Conservation (phyloP, 2,113 vertebrate species). For the Henicopernis longicauda region DNA sequence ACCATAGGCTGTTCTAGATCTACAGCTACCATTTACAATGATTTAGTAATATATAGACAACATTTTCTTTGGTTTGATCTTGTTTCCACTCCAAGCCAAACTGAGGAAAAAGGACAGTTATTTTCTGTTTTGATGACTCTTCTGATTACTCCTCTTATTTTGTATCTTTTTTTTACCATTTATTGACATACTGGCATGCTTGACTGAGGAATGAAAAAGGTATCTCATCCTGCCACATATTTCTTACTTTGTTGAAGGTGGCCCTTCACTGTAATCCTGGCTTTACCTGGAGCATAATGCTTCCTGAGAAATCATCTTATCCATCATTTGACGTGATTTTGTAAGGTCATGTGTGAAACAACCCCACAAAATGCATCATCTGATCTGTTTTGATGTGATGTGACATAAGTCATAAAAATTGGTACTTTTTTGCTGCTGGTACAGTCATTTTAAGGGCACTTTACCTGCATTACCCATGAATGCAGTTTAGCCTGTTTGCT, state of each 20-base stretch:
- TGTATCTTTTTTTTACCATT: background rate
- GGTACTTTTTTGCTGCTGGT: background rate
- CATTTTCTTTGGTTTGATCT: background rate
- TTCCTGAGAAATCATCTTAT: background rate
- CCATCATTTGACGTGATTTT: background rate
- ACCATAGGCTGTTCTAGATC: background rate
- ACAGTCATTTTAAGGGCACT: background rate
- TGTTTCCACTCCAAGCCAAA: background rate
- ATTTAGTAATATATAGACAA: background rate
- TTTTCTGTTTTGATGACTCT: background rate
- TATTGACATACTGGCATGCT: background rate
- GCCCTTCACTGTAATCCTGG: background rate
- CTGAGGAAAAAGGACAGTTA: background rate
- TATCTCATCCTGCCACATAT: background rate
- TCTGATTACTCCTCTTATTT: background rate
- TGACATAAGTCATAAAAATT: background rate
- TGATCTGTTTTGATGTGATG: background rate
- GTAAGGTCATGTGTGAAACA: background rate
- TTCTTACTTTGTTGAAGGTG: background rate
- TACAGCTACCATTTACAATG: fast-evolving
- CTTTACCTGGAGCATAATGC: background rate
- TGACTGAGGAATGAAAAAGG: background rate
- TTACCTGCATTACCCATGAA: background rate
- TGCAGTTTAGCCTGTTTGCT: conserved; percentile 5
- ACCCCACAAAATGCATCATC: background rate